Evolutionary conservation across 2,113 vertebrate genomes (phyloP).

Genomic region (Heterotilapia buettikoferi): DNA sequence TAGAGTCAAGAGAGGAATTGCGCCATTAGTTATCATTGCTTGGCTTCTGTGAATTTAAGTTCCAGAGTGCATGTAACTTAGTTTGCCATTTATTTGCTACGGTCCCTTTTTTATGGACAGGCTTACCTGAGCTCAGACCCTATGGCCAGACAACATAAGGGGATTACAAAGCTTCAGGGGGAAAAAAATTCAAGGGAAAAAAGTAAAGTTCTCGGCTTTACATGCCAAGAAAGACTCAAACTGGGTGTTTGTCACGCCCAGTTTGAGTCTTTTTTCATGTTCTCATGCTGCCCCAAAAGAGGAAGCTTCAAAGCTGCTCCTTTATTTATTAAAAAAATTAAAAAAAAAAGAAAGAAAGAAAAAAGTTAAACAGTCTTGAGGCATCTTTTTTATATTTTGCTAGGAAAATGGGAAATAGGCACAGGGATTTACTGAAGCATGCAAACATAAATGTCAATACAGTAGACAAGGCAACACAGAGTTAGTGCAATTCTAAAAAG

Average conservation of each 20-base stretch:
- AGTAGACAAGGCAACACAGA: background rate
- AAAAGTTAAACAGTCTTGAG: background rate
- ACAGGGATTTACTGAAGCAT: background rate
- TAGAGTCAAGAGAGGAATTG: background rate
- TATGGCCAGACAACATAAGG: background rate
- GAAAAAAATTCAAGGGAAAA: background rate
- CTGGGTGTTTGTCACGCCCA: background rate
- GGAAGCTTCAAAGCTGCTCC: background rate
- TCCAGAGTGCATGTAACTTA: background rate
- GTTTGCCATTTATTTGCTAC: background rate
- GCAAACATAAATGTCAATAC: background rate
- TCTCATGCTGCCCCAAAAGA: background rate
- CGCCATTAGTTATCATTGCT: background rate
- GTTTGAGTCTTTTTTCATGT: background rate
- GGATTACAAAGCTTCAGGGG: background rate
- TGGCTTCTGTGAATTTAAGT: background rate
- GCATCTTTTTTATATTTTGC: background rate
- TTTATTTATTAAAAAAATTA: accelerated
- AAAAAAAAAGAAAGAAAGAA: background rate
- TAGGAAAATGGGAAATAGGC: background rate
- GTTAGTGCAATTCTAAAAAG: background rate
- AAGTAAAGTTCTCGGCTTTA: background rate
- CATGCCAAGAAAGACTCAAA: background rate
- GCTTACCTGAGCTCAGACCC: background rate
- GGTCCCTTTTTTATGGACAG: background rate